Base-by-base conservation (phyloP, 2,888 invertebrate genomes). In the Eristalis arbustorum region DNA sequence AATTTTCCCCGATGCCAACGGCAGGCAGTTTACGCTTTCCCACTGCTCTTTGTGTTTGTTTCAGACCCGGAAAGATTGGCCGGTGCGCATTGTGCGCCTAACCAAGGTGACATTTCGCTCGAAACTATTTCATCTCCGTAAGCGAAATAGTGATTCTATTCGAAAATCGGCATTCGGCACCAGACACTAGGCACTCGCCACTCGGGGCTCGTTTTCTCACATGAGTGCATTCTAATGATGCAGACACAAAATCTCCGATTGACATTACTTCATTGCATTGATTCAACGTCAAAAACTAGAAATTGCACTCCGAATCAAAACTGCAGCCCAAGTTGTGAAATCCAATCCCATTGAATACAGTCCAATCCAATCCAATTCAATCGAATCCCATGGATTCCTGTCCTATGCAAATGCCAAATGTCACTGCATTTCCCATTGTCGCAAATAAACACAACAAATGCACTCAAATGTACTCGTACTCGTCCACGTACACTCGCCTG, bases 341-440 rank as follows among this genome's bases (percentile, higher is more conserved):
- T 73, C 57, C 77, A 63, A 69, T 56, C 34, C 63, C 18, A 49
- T 49, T 18, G 18, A 69, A 61, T 37, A 34, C 37, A 67, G 66
- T 59, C 25, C 59, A 87, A 83, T 78, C 42, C 77, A 85, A 78
- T 87, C 62, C 64, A 66, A 74, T 74, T 57, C 57, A 49, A 31
- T 56, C 68, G 25, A 31, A 37, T 69, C 59, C 34, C 28, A 76
- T 64, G 75, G 71, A 76, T 72, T 76, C 77, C 69, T 71, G 56
- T 73, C 57, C 78, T 56, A 74, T 68, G 40, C 78, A 79, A 83
- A 87, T 74, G 66, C 64, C 74, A 83, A 87, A 87, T 77, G 77
- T 83, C 85, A 85, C 73, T 83, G 77, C 81, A 73, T 73, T 71
- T 64, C 63, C 68, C 63, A 74, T 78, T 77, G 83, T 78, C 77